Evolutionary conservation across 2,888 invertebrate genomes (phyloP).

Genomic region (Alentia gelatinosa): DNA sequence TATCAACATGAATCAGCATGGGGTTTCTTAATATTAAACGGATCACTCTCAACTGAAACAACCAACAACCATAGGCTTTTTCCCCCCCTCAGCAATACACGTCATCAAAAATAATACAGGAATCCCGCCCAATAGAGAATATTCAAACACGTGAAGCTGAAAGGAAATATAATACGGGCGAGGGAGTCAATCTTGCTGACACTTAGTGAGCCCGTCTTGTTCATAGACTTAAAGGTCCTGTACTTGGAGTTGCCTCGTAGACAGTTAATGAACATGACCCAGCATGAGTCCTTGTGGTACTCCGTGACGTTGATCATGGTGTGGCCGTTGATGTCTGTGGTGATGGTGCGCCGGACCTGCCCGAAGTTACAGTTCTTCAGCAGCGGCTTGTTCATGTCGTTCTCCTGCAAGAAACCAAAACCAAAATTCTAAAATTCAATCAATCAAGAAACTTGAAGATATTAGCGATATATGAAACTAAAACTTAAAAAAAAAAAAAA

Average conservation of each 20-base stretch:
- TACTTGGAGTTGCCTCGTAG: conserved; percentile 64
- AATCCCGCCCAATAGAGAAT: conserved; percentile 67
- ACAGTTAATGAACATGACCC: conserved; percentile 65
- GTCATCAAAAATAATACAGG: conserved; percentile 64
- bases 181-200: conserved; percentile 66
- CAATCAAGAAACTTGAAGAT: no score
- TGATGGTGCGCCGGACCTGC: conserved; percentile 34
- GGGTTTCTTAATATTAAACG: background rate
- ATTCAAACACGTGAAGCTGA: conserved; percentile 65
- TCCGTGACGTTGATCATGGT: conserved; percentile 57
- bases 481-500: no score
- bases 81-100: background rate
- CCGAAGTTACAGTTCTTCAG: conserved; percentile 32
- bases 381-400: conserved; percentile 52
- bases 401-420: conserved; percentile 42
- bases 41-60: background rate
- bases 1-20: no score
- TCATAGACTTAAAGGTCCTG: conserved; percentile 58
- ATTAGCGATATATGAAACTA: no score
- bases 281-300: conserved; percentile 61
- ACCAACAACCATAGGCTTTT: background rate
- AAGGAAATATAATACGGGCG: conserved; percentile 65
- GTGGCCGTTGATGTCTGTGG: conserved; percentile 63
- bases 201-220: conserved; percentile 60
- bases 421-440: no score